Base-by-base conservation (phyloP, 2,797 vertebrate species). In the Clarias fuscus region DNA sequence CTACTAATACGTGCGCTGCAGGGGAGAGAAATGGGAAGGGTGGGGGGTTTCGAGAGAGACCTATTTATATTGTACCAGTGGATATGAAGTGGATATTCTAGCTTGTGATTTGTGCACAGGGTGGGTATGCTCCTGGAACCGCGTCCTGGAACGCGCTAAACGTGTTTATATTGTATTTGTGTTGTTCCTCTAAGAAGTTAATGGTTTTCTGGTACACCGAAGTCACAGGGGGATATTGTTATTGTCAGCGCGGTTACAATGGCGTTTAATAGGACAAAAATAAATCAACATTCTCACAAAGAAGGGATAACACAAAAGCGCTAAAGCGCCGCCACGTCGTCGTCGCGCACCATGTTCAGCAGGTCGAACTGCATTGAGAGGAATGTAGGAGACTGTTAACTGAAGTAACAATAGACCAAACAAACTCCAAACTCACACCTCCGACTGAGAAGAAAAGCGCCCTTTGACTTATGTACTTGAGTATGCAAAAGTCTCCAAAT, bases 1-100 rank as follows among this genome's bases (percentile, higher is more conserved):
- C 62, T 82, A 40, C 79, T 87, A 86, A 89, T 89, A 85, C 64
- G 85, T 70, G 67, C 85, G 48, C 71, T 81, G 87, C 85, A 82
- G 78, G 79, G 79, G 59, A 67, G 73, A 71, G 84, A 88, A 78
- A 78, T 18, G 33, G 79, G 65, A 14, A 68, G 77, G 83, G 53
- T 56, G 65, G 83, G 43, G 64, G 33, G 48, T 33, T 15, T 71
- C 11, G 48, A 67, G 30, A 87, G 79, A 78, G 83, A 83, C 53
- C 68, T 87, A 76, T 85, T 85, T 87, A 87, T 82, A 64, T 58
- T 53, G 82, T 64, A 72, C 64, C 65, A 70, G 18, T 70, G 65
- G 64, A 33, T 40, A 18, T 87, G 58, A 84, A 84, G 81, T 78
- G 53, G 73, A 61, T 71, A 62, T 83, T 61, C 61, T 75, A 20